These are phyloP conservation scores for Aricia artaxerxes DNA, from an alignment of 2,888 invertebrate species.

Conservation along the genomic window DNA sequence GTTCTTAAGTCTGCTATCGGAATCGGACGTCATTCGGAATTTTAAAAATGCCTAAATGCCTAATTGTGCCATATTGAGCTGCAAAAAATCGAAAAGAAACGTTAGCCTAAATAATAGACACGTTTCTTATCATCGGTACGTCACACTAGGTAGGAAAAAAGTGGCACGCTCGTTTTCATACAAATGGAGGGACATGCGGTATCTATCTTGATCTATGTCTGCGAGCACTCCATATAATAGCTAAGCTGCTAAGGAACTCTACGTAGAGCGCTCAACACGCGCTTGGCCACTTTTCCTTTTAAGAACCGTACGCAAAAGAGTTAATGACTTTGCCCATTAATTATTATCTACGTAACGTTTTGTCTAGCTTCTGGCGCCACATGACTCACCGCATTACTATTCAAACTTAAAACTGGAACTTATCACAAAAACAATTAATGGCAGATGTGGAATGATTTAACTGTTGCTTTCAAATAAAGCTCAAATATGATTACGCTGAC, in stretches of 20 bases:
- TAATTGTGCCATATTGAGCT: too few species aligned
- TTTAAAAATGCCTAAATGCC: too few species aligned
- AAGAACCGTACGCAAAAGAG: background rate
- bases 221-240: too few species aligned
- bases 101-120: too few species aligned
- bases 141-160: too few species aligned
- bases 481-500: background rate
- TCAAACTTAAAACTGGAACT: background rate
- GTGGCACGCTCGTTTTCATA: too few species aligned
- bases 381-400: background rate
- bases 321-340: background rate
- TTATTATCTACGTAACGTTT: background rate
- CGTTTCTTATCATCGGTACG: too few species aligned
- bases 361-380: conserved; percentile 4
- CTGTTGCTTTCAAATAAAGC: background rate
- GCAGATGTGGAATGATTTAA: background rate
- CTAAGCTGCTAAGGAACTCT: background rate
- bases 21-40: too few species aligned
- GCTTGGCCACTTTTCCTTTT: background rate
- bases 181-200: too few species aligned
- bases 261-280: background rate
- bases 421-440: background rate
- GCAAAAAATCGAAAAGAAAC: too few species aligned
- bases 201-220: too few species aligned
- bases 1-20: too few species aligned